Evolutionary conservation across 2,797 vertebrate genomes (phyloP).

Genomic region (Crocidura indochinensis): DNA sequence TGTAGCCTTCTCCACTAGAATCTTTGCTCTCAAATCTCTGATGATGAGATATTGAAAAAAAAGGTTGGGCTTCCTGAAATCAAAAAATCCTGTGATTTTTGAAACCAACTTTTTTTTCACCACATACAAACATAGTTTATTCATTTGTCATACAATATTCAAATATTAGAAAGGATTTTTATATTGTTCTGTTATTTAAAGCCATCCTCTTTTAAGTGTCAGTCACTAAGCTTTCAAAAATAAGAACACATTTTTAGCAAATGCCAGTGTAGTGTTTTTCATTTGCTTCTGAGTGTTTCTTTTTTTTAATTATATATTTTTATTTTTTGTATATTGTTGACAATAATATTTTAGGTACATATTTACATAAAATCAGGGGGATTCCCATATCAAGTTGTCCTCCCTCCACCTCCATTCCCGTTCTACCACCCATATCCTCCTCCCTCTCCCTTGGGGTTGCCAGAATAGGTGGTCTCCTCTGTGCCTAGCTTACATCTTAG

Average conservation of each 20-base stretch:
- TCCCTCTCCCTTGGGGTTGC: too few relatives aligned
- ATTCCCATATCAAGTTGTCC: too few relatives aligned
- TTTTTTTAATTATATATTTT: too few relatives aligned
- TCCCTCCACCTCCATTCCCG: too few relatives aligned
- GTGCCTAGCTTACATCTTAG: too few relatives aligned
- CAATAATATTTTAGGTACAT: too few relatives aligned
- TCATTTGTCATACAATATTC: conserved; percentile 48
- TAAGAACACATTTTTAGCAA: conserved; percentile 61
- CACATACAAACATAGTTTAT: too few relatives aligned
- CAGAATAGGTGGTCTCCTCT: too few relatives aligned
- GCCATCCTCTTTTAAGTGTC: conserved; percentile 80
- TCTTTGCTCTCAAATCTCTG: background rate
- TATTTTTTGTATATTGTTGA: too few relatives aligned
- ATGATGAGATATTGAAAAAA: background rate
- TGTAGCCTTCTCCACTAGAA: background rate
- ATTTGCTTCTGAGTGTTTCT: conserved; percentile 72
- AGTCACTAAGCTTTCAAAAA: conserved; percentile 76
- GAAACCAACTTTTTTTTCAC: background rate
- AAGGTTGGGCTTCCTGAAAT: background rate
- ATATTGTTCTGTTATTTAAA: conserved; percentile 78
- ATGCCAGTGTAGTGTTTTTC: conserved; percentile 66
- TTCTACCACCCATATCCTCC: too few relatives aligned
- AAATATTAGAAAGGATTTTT: conserved; percentile 79
- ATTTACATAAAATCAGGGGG: too few relatives aligned
- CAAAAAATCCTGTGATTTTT: background rate